A percentile compares a stretch with the other conserved stretches of the same genome.
Conservation (phyloP, 1,140 invertebrate genomes). For the Sitobion miscanthi region DNA sequence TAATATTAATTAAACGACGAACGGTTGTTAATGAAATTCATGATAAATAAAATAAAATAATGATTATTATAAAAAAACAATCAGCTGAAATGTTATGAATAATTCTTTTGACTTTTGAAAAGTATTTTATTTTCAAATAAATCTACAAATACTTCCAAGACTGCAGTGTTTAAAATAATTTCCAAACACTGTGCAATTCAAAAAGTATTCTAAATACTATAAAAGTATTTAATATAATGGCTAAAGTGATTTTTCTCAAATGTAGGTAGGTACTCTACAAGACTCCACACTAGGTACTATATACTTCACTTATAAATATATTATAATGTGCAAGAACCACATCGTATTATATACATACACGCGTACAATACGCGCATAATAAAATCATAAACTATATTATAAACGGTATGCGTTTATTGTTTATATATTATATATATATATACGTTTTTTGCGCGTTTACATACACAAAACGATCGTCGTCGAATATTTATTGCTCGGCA, state of each 20-base stretch:
- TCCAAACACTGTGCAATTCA: too few species aligned
- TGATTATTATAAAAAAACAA: neutral
- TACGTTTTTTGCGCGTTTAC: neutral
- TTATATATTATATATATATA: neutral
- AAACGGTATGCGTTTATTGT: neutral
- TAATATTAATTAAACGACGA: too few species aligned
- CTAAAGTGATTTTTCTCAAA: neutral
- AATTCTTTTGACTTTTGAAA: neutral
- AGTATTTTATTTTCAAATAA: neutral
- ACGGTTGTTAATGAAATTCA: too few species aligned
- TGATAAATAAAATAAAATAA: neutral
- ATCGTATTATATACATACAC: neutral
- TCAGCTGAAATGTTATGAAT: neutral
- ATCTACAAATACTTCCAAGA: neutral
- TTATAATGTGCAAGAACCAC: neutral
- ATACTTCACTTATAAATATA: neutral
- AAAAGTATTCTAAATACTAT: too few species aligned
- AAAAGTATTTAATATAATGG: neutral
- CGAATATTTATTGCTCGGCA: neutral
- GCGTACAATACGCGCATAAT: neutral
- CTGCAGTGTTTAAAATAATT: neutral
- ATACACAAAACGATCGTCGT: neutral
- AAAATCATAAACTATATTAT: conserved; percentile 8
- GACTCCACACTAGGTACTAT: neutral
- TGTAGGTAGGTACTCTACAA: neutral